Evolutionary conservation across 1,140 invertebrate genomes (phyloP), one percentile per base, ranked within the genome.

Genomic region (Himalopsyche phryganea): DNA sequence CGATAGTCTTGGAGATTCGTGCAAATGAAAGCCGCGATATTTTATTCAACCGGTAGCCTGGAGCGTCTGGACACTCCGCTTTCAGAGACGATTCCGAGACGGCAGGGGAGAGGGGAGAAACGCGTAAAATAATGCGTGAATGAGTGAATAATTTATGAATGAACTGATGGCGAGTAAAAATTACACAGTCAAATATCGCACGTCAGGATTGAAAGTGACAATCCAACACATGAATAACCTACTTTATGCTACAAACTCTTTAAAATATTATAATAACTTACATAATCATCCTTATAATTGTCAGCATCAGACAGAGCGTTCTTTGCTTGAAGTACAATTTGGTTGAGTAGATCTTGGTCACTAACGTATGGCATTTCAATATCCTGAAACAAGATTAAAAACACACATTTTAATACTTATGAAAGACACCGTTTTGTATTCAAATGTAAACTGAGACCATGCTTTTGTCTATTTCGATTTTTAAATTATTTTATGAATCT

Each of bases 241-340:
- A n/a, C n/a, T n/a, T n/a, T n/a, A n/a, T n/a, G n/a, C 23, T 9
- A 28, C 23, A 28, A 28, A 28, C 23, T 28, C 23, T 28, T 28
- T 40, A 40, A 40, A 6, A 13, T 40, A 40, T 14, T 40, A 40
- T 40, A 11, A 6, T 40, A 6, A 82, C 81, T 82, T 67, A 83
- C 81, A 66, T 75, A 82, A 47, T 74, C 66, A 6, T 76, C 74
- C 50, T 73, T 69, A 62, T 80, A 80, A 41, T 66, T 65, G 46
- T 74, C 63, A 3, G 76, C 76, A 54, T 80, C 73, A 50, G 60
- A 62, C 0, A 76, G 66, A 1, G 80, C 80, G 1, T 69, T 78
- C 58, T 67, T 74, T 11, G 80, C 77, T 59, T 77, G 71, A 46
- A 75, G 63, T 28, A 77, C 65, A 41, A 82, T 74, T 61, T 72